Conservation (phyloP, 92 coral and sea anemone genomes). For the Ricordea florida region DNA sequence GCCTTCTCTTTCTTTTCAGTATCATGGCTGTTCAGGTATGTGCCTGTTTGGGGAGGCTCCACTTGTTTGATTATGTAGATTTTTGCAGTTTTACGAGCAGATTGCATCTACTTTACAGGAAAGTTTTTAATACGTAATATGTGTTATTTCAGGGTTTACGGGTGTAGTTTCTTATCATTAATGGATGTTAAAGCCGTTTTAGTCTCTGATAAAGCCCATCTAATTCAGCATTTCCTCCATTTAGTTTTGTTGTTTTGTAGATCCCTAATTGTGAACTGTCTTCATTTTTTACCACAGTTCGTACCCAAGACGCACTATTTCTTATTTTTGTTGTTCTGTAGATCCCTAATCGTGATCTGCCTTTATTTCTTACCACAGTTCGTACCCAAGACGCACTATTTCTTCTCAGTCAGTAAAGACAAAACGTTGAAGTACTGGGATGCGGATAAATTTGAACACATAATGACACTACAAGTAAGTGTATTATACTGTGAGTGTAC, state of each 20-base stretch:
- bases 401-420: slow-evolving; percentile 97
- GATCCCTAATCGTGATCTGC: not conserved
- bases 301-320: not conserved
- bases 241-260: too few species aligned
- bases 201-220: too few species aligned
- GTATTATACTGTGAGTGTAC: too few species aligned
- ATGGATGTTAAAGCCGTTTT: too few species aligned
- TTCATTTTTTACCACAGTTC: too few species aligned
- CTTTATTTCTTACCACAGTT: slow-evolving; percentile 58
- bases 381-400: slow-evolving; percentile 93
- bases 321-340: not conserved
- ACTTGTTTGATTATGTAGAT: too few species aligned
- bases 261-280: too few species aligned
- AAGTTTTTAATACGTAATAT: too few species aligned
- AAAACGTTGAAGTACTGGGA: slow-evolving; percentile 97
- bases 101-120: too few species aligned
- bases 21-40: slow-evolving; percentile 89
- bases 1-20: slow-evolving; percentile 59
- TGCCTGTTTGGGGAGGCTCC: not conserved
- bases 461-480: slow-evolving; percentile 87
- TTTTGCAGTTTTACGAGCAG: not conserved
- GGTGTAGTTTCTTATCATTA: too few species aligned
- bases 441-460: slow-evolving; percentile 93
- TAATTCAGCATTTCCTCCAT: too few species aligned
- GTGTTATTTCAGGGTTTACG: too few species aligned